Base-by-base conservation (phyloP, 2,797 vertebrate species). In the Pantherophis alleghaniensis region DNA sequence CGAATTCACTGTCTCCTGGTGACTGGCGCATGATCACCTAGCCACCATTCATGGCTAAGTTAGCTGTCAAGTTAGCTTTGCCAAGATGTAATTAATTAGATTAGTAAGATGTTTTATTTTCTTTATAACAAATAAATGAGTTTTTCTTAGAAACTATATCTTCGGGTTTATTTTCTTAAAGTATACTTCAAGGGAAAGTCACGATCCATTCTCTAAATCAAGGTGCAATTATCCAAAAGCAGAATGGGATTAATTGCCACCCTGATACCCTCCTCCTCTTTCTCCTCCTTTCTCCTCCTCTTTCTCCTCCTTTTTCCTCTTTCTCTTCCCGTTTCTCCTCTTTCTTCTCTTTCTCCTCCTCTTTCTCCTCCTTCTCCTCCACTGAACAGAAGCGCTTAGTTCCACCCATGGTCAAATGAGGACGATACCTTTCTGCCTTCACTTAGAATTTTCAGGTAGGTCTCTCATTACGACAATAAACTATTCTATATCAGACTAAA, bases 241-340 rank as follows among this genome's bases (percentile, higher is more conserved):
- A 42, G 42, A 42, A 42, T 42, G 42, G 42, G 42, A 42, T 42
- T 42, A 42, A 42, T 42, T 42, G 42, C 42, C 42, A 42, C 3
- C 42, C 42, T 37, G 37, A 37, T 3, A 37, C 37, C 37, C 37
- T 37, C 37, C 1, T 26, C 26, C 3, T 28, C 4, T 11, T 11
- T 9, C 0, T 11, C 26, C 6, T 22, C 13, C 2, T 2, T 20
- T 22, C 16, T 5, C 37, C 26, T 28, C 22, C 7, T 26, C 7
- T 4, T 57, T 14, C 0, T 57, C 0, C 14, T 61, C 7, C 3
- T 2, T 9, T 26, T 3, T 26, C 9, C 3, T 28, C 4, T 11
- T 10, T 9, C 0, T 11, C 26, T 2, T 22, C 13, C 2, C 18
- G 2, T 2, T 20, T 20, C 16, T 5, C 5, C 14, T 37, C 32